phyloP scores from a whole-genome alignment of 2,888 invertebrate genomes.

The Watsonalla cultraria region DNA sequence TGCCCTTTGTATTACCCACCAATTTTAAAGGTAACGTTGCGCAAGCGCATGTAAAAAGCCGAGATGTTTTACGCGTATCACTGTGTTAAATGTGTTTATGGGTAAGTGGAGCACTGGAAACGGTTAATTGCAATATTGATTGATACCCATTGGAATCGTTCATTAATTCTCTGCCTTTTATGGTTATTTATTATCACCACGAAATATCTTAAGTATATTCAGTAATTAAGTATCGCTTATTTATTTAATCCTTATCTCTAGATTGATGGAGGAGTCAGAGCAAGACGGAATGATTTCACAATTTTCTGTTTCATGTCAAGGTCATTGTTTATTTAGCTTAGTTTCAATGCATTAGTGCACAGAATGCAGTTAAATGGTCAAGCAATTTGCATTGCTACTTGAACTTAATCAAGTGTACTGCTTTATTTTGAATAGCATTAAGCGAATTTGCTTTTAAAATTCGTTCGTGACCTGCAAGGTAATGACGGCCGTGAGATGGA shows the following conservation, averaged over 20 bases:
- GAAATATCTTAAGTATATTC: slow-evolving; percentile 6
- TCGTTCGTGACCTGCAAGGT: background rate
- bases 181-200: slow-evolving; percentile 12
- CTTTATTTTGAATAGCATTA: background rate
- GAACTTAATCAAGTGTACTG: background rate
- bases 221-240: background rate
- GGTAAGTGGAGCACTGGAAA: slow-evolving; percentile 49
- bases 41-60: slow-evolving; percentile 40
- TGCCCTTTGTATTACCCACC: slow-evolving; percentile 50
- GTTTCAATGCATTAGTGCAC: background rate
- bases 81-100: slow-evolving; percentile 56
- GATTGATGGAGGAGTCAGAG: background rate
- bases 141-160: slow-evolving; percentile 49
- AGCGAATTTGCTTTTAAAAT: background rate
- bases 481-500: background rate
- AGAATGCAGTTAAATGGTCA: background rate
- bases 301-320: background rate
- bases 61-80: slow-evolving; percentile 51
- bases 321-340: background rate
- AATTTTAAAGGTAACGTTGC: slow-evolving; percentile 51
- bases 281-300: background rate
- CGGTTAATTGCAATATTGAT: slow-evolving; percentile 53
- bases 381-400: background rate
- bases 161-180: slow-evolving; percentile 16
- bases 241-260: background rate